Percentiles rank a stretch among this genome's conserved stretches.
Conservation (phyloP, 1,140 invertebrate species). For the Atta colombica region DNA sequence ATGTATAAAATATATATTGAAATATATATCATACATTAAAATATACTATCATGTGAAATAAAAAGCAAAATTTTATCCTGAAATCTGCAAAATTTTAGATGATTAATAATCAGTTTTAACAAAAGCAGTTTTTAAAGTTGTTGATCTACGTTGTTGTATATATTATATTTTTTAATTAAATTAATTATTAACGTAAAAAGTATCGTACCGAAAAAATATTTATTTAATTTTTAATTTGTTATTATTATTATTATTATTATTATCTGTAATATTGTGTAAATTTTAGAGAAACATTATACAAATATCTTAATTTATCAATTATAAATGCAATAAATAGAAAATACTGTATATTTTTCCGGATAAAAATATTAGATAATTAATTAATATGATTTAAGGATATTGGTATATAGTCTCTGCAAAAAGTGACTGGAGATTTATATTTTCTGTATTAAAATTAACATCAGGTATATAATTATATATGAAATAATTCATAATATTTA, state of each 20-base stretch:
- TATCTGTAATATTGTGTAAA: not conserved
- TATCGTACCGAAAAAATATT: not conserved
- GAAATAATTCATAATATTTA: not conserved
- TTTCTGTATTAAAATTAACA: too few relatives aligned
- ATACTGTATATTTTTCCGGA: not conserved
- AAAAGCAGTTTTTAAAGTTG: not conserved
- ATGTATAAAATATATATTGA: not conserved
- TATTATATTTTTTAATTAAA: not conserved
- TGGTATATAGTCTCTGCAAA: too few relatives aligned
- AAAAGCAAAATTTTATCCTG: not conserved
- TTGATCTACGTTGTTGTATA: not conserved
- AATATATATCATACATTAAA: not conserved
- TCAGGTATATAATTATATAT: not conserved
- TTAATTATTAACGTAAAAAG: not conserved
- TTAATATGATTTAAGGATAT: too few relatives aligned
- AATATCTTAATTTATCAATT: not conserved
- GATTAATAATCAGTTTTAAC: not conserved
- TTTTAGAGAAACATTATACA: not conserved
- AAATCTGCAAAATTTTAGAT: not conserved
- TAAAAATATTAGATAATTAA: constrained; percentile 3
- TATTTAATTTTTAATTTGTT: not conserved
- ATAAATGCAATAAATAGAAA: not conserved
- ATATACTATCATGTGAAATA: not conserved
- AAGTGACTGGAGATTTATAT: too few relatives aligned
- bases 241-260: not conserved